A percentile compares a stretch with the other conserved stretches of the same genome.
Conservation (phyloP, 2,113 vertebrate genomes). For the Gasterosteus nipponicus region DNA sequence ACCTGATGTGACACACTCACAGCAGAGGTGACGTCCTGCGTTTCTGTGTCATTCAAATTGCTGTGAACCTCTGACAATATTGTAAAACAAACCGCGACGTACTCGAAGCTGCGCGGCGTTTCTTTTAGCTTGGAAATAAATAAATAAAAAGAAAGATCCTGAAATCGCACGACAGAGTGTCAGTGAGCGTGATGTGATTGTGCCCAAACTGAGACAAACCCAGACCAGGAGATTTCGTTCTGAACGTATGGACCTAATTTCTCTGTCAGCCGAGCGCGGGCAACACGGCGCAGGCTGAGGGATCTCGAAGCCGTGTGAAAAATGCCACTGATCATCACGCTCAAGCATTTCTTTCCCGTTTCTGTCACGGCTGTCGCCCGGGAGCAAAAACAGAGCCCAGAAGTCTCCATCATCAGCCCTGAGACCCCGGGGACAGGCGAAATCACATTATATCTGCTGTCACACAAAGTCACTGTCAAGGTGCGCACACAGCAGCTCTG, state of each 20-base stretch:
- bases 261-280: slow-evolving; percentile 57
- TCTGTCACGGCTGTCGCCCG: slow-evolving; percentile 73
- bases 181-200: slow-evolving; percentile 44
- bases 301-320: slow-evolving; percentile 74
- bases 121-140: slow-evolving; percentile 22
- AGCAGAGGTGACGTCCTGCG: slow-evolving; percentile 31
- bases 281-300: slow-evolving; percentile 64
- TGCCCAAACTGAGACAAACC: slow-evolving; percentile 38
- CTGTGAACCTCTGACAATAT: slow-evolving; percentile 27
- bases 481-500: slow-evolving; percentile 65
- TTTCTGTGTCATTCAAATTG: background rate
- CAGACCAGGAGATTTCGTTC: slow-evolving; percentile 37
- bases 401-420: slow-evolving; percentile 75
- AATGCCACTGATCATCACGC: slow-evolving; percentile 77
- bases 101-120: slow-evolving; percentile 18
- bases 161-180: slow-evolving; percentile 54
- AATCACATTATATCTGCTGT: slow-evolving; percentile 83
- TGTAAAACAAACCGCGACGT: slow-evolving; percentile 42
- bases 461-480: slow-evolving; percentile 79
- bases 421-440: slow-evolving; percentile 72
- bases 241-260: slow-evolving; percentile 60
- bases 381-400: slow-evolving; percentile 67
- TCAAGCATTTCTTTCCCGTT: slow-evolving; percentile 53
- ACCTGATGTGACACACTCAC: slow-evolving; percentile 69
- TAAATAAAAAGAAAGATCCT: slow-evolving; percentile 21